Base-by-base conservation (phyloP, 2,797 vertebrate genomes). In the Manis javanica region DNA sequence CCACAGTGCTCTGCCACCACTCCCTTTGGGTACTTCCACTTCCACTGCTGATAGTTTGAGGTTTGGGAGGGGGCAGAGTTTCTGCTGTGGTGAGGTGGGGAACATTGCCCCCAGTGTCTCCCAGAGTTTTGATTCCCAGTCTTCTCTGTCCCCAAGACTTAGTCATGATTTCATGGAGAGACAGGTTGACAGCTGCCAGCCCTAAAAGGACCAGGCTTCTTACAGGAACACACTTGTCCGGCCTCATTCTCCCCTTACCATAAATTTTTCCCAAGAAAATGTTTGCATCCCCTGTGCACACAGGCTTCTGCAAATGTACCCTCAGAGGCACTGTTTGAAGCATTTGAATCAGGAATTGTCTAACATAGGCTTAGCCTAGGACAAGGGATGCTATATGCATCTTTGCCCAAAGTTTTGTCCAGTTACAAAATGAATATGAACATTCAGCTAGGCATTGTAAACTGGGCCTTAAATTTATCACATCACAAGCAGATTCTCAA, bases 401-500 rank as follows among this genome's bases (percentile, higher is more conserved):
- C 82, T 96, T 69, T 69, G 34, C n/a, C 39, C 55, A 16, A 19
- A 71, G 63, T 55, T 69, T 77, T 71, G 46, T 63, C 31, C 53
- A 64, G 77, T 37, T 53, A 12, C 59, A 79, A 83, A 81, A 68
- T 63, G 37, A 81, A 95, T 29, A 4, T 72, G 39, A 75, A 57
- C 39, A 61, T 86, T 77, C 53, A 63, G 39, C 19, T 63, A 66
- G 16, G 31, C 66, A 71, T 23, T 90, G 53, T 23, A 94, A 81
- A 79, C 7, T 34, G 3, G 6, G 49, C 64, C 57, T 91, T 86
- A 74, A 51, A 72, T 68, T 49, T 66, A 57, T 77, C 81, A 85
- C 21, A 9, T 59, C 57, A 75, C 39, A 68, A 87, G 49, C n/a
- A 85, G 57, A 87, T n/a, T 91, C n/a, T 91, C 63, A 42, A 55